Base-by-base conservation (phyloP, 2,888 invertebrate genomes). In the Epiblema foenella region DNA sequence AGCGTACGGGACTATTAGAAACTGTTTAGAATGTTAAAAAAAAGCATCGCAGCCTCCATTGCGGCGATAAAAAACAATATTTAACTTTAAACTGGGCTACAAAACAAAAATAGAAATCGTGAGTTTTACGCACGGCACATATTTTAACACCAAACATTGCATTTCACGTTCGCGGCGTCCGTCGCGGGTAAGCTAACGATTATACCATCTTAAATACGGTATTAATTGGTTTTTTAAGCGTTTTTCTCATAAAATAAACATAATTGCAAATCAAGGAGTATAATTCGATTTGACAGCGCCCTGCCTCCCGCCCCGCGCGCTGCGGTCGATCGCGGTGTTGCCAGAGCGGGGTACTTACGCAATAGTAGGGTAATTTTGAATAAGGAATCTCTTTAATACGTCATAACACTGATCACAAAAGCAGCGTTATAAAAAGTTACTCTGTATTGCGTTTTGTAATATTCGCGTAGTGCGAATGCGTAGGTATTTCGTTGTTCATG, bases 21-120 rank as follows among this genome's bases (percentile, higher is more conserved):
- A 37, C 56, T 39, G 24, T 57, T 39, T 4, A 11, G 51, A 56
- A 62, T 56, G 60, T 20, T 46, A 78, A 81, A 85, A 81, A n/a
- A 82, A 85, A 77, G 70, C 76, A 81, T 80, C 81, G 81, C 81
- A 85, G 78, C 82, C 79, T 73, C 77, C 77, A 82, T 89, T 85
- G 86, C 90, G 81, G 85, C 85, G 89, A 83, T 80, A 85, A 88
- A n/a, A 87, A 87, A 89, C 89, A 91, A 90, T 92, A 90, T 91
- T 90, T 90, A 90, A 88, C 82, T 84, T 85, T 83, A 83, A 89
- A 87, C 83, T 87, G 86, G 85, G 87, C 87, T 89, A 83, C 85
- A 83, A 86, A 90, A 91, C 87, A 87, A 90, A 92, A 93, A 93
- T 93, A 92, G 90, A 71, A 67, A 71, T 56, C 52, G 57, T 29